Base-by-base conservation (phyloP, 2,888 invertebrate species). In the Limnephilus marmoratus region DNA sequence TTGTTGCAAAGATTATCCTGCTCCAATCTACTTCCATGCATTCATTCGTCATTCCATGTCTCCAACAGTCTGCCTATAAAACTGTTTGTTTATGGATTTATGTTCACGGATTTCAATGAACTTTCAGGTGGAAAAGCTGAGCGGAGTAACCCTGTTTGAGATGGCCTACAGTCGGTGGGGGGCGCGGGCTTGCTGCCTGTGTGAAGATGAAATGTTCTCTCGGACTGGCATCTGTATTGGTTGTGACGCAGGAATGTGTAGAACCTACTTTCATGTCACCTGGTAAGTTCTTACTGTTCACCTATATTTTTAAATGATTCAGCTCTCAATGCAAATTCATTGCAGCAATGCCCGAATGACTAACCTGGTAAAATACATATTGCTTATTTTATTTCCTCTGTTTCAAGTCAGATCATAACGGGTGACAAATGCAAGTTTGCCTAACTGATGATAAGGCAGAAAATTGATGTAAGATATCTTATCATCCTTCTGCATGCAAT, bases 161-260 rank as follows among this genome's bases (percentile, higher is more conserved):
- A 99, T 99, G 98, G 98, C 98, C n/a, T 99, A 99, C 95, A 98
- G 98, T 91, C 98, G 98, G 94, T 99, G 99, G 99, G 99, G 99
- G 81, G 98, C 98, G 13, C 98, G 99, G 94, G 97, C 97, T 15
- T 99, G 99, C 95, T 97, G 98, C 12, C 96, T 99, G 18, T 99
- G 99, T 95, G 97, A 97, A 93, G 99, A 99, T 95, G 97, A 98
- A 5, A 96, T 98, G 82, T 98, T 98, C 94, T 98, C 99, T 13
- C 97, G 99, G 49, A 99, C 99, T 0, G 99, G 99, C 3, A 98
- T 99, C 24, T 98, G 99, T 95, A 98, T 99, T 91, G 98, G 98
- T 93, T 99, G 99, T 95, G 99, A 99, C 96, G 99, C 99, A 15
- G 99, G 99, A 45, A 98, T 99, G 97, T 99, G 99, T 96, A 98